Percentiles rank a stretch among this genome's conserved stretches.
phyloP scores from a whole-genome alignment of 2,888 invertebrate genomes.

The Folsomia candida region DNA sequence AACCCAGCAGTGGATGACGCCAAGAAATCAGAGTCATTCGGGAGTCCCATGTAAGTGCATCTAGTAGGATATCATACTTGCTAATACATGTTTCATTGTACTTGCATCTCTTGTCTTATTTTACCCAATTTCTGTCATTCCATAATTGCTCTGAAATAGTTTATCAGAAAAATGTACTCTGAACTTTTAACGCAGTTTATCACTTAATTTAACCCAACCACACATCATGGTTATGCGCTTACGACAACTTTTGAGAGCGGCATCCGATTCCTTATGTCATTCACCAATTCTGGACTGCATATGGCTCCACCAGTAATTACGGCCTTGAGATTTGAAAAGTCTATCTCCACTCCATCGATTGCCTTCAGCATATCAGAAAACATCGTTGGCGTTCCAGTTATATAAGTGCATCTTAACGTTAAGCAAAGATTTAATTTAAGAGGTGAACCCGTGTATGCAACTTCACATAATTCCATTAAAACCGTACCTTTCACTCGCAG shows the following conservation, averaged over 20 bases:
- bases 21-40: constrained; percentile 55
- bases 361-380: constrained; percentile 69
- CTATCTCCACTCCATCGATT: constrained; percentile 56
- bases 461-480: too few species aligned
- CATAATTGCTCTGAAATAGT: constrained; percentile 57
- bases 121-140: constrained; percentile 61
- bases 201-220: too few species aligned
- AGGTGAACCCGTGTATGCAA: neutral
- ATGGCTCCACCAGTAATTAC: constrained; percentile 72
- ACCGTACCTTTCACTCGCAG: constrained; percentile 64
- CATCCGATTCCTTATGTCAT: constrained; percentile 48
- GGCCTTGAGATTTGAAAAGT: constrained; percentile 54
- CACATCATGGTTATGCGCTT: too few species aligned
- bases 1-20: constrained; percentile 55
- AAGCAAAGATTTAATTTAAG: neutral
- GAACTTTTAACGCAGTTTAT: too few species aligned
- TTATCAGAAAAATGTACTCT: too few species aligned
- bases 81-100: too few species aligned
- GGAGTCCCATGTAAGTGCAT: constrained; percentile 57
- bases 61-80: too few species aligned
- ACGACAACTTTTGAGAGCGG: constrained; percentile 28
- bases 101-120: too few species aligned
- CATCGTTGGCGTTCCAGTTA: constrained; percentile 83
- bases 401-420: constrained; percentile 63
- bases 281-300: constrained; percentile 60